Conservation (phyloP, 1,140 invertebrate genomes). For the honey bee (Apis mellifera) region DNA sequence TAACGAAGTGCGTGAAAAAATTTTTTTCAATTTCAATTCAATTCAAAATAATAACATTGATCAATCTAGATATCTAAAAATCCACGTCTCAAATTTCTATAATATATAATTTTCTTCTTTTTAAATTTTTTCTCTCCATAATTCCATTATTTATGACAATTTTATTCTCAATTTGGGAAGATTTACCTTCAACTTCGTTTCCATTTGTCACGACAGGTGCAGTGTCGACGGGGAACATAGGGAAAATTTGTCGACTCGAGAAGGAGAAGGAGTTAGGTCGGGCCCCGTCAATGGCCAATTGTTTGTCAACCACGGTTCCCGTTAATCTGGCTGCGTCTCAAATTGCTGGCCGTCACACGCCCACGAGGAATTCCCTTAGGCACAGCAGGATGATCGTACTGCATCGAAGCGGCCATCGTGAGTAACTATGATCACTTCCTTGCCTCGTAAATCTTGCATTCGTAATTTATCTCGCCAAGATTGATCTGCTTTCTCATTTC, state of each 20-base stretch:
- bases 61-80: too few relatives aligned
- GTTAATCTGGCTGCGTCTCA: constrained; percentile 85
- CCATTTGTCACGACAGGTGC: constrained; percentile 62
- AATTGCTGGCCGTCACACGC: constrained; percentile 85
- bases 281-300: constrained; percentile 82
- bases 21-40: background rate
- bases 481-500: background rate
- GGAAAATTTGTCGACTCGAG: constrained; percentile 66
- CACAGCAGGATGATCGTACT: constrained; percentile 88
- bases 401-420: constrained; percentile 82
- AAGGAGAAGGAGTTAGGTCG: constrained; percentile 74
- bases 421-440: constrained; percentile 61
- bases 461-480: background rate
- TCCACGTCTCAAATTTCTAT: too few relatives aligned
- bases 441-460: constrained; percentile 5
- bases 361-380: constrained; percentile 86
- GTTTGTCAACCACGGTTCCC: constrained; percentile 86
- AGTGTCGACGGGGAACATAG: constrained; percentile 73
- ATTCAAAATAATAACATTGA: too few relatives aligned
- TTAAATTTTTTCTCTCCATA: too few relatives aligned
- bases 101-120: too few relatives aligned
- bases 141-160: too few relatives aligned
- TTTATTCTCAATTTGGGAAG: background rate
- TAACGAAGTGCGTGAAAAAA: background rate
- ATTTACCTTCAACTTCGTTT: background rate